Base-by-base conservation (phyloP, 2,797 vertebrate species). In the Thamnophis elegans region DNA sequence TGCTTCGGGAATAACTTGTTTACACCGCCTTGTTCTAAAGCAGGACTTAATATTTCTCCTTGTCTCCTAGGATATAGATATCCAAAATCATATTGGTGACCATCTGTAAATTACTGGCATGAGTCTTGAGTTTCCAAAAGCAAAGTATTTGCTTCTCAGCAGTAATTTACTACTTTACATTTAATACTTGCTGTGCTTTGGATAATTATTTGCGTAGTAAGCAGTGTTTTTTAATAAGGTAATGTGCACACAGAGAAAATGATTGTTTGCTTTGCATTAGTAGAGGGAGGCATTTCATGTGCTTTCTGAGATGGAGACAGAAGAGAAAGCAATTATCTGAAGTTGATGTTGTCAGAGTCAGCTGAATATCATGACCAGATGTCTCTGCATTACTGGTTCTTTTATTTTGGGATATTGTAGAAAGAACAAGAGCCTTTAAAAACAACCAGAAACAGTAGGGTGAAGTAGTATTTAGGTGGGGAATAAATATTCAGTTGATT, bases 341-440 rank as follows among this genome's bases (percentile, higher is more conserved):
- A 13, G 73, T 0, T 94, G 94, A 82, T 14, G 73, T 0, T 1
- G 93, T 95, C 92, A 87, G 91, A 92, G 88, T 94, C 92, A 91
- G 92, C 93, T 94, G 92, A 95, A 91, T 95, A 94, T 93, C 85
- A 25, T 91, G 90, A 95, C 94, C 96, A 96, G 95, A 97, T 96
- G 96, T 96, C 95, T 95, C 86, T 96, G 32, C 93, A 96, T 96
- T 91, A 65, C 95, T 95, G 91, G 1, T 94, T 97, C 89, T 93
- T 25, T 2, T 94, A 93, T 89, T 92, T 82, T 60, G 89, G 95
- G 90, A 91, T 94, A 93, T 93, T 82, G 65, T 22, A 94, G 93
- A 96, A 51, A 82, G 58, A 3, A 2, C 91, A 96, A 90, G 22
- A 47, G 73, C 73, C 90, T 94, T 53, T 13, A 60, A 96, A 94